phyloP scores from a whole-genome alignment of 2,888 invertebrate species.

The Adela reaumurella region DNA sequence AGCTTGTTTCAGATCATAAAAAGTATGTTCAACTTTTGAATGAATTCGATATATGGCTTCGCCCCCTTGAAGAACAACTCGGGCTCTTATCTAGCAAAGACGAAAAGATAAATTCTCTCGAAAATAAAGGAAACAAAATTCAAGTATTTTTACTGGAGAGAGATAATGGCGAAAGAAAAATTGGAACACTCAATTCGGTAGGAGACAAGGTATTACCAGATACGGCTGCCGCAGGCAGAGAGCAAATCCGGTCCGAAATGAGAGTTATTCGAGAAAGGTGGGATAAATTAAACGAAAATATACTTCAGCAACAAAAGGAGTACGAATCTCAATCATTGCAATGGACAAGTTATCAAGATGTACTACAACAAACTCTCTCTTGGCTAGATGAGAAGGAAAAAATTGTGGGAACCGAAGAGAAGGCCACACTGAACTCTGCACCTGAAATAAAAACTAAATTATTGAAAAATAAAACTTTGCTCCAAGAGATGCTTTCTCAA shows the following conservation, averaged over 20 bases:
- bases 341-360: constrained; percentile 82
- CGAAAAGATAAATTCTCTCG: constrained; percentile 60
- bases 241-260: constrained; percentile 81
- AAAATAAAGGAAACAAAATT: constrained; percentile 64
- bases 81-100: constrained; percentile 63
- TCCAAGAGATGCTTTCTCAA: constrained; percentile 88
- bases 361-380: constrained; percentile 73
- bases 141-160: constrained; percentile 73
- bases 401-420: constrained; percentile 65
- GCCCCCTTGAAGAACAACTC: constrained; percentile 65
- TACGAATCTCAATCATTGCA: constrained; percentile 81
- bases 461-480: constrained; percentile 78
- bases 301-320: constrained; percentile 79
- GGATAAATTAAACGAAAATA: constrained; percentile 82
- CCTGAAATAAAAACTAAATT: constrained; percentile 84
- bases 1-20: constrained; percentile 78
- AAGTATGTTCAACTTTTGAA: constrained; percentile 71
- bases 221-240: constrained; percentile 88
- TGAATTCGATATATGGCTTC: constrained; percentile 74
- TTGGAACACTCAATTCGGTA: constrained; percentile 68
- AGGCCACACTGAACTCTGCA: constrained; percentile 68
- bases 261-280: constrained; percentile 78
- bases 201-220: constrained; percentile 91
- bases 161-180: constrained; percentile 78
- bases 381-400: constrained; percentile 88